These are phyloP conservation scores for Megastigmus dorsalis DNA, from an alignment of 2,888 invertebrate genomes.

Conservation along the genomic window DNA sequence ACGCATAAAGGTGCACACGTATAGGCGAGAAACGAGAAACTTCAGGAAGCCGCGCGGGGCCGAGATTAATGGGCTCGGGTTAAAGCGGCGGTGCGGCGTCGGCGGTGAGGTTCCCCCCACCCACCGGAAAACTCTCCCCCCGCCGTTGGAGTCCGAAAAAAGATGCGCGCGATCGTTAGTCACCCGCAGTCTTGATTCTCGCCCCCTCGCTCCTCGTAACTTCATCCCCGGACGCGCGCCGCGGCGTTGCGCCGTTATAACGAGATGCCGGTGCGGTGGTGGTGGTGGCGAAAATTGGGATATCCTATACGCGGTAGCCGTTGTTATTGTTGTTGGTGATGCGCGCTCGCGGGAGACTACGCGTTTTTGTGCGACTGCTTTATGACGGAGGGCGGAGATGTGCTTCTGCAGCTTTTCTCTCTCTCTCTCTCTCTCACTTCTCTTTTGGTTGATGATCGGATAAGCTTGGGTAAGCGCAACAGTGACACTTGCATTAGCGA, in stretches of 20 bases:
- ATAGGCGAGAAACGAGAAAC: slow-evolving; percentile 69
- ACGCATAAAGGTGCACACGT: too few relatives aligned
- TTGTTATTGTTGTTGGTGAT: too few relatives aligned
- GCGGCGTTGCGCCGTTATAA: neutral
- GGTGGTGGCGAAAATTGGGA: slow-evolving; percentile 26
- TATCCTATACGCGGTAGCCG: neutral
- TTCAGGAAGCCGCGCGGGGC: slow-evolving; percentile 62
- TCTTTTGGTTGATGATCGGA: slow-evolving; percentile 5
- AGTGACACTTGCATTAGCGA: neutral
- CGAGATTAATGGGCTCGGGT: slow-evolving; percentile 66
- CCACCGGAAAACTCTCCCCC: slow-evolving; percentile 4
- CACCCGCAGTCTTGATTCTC: slow-evolving; percentile 39
- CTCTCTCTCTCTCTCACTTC: too few relatives aligned
- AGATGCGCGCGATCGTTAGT: slow-evolving; percentile 52
- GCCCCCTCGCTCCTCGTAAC: neutral
- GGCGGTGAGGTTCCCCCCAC: too few relatives aligned
- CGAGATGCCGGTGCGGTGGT: neutral
- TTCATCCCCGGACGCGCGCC: neutral
- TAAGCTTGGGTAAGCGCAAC: slow-evolving; percentile 10
- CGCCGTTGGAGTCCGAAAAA: slow-evolving; percentile 51
- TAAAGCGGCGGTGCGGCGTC: neutral
- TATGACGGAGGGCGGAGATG: too few relatives aligned
- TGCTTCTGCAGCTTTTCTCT: too few relatives aligned
- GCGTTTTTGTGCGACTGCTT: neutral
- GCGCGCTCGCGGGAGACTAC: neutral